Percentiles rank a stretch among this genome's conserved stretches.
Conservation (phyloP, 1,140 invertebrate genomes). For the Marisa cornuarietis region DNA sequence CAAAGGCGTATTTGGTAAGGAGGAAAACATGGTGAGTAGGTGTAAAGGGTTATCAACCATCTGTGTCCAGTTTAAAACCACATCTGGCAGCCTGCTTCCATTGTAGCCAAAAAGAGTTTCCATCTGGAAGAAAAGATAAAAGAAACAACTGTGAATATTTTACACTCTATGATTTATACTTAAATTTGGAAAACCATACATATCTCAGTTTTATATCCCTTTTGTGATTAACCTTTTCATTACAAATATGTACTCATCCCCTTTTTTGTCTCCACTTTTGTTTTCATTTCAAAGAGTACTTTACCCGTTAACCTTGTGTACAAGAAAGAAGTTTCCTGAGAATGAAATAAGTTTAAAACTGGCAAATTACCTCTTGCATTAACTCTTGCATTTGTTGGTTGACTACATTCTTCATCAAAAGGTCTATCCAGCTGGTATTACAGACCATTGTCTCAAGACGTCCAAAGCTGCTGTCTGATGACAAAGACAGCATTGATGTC, state of each 20-base stretch:
- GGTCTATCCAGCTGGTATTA: slow-evolving; percentile 21
- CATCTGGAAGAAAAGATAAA: too few relatives aligned
- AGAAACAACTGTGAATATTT: too few relatives aligned
- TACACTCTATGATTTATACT: too few relatives aligned
- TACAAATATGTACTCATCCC: too few relatives aligned
- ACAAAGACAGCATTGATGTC: slow-evolving; percentile 10
- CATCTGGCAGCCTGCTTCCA: too few relatives aligned
- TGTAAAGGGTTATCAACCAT: slow-evolving; percentile 1
- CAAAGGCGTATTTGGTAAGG: not conserved
- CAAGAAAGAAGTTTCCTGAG: not conserved
- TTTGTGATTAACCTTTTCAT: too few relatives aligned
- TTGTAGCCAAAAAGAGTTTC: too few relatives aligned
- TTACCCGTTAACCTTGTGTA: too few relatives aligned
- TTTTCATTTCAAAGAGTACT: too few relatives aligned
- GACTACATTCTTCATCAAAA: not conserved
- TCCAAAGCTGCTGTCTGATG: slow-evolving; percentile 14
- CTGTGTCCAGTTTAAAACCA: slow-evolving; percentile 27
- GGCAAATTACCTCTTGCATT: not conserved
- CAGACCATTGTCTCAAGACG: slow-evolving; percentile 9
- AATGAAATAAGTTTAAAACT: not conserved
- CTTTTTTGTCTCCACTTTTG: too few relatives aligned
- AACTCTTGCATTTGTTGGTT: slow-evolving; percentile 1
- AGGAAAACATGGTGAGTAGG: not conserved
- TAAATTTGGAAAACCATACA: too few relatives aligned
- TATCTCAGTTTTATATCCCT: too few relatives aligned